phyloP scores from a whole-genome alignment of 1,140 invertebrate genomes.

The Aricia agestis region DNA sequence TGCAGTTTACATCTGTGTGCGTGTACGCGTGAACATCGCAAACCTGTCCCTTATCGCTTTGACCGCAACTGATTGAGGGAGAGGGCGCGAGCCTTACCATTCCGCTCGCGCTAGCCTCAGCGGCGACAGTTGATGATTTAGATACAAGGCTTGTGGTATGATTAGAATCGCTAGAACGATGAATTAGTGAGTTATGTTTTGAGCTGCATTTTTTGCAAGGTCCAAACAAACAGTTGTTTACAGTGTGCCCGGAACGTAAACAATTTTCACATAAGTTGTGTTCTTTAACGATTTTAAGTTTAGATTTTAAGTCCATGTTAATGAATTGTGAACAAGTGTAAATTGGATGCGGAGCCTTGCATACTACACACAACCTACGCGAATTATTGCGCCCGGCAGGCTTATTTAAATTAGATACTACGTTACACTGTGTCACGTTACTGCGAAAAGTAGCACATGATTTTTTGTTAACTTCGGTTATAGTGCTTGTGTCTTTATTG shows the following conservation, averaged over 20 bases:
- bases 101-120: constrained; percentile 1
- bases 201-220: constrained; percentile 26
- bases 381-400: background rate
- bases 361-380: constrained; percentile 22
- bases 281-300: constrained; percentile 26
- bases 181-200: constrained; percentile 34
- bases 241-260: constrained; percentile 23
- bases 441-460: background rate
- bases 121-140: constrained; percentile 11
- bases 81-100: background rate
- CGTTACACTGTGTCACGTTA: constrained; percentile 22
- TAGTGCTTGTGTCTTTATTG: constrained; percentile 16
- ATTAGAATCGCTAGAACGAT: background rate
- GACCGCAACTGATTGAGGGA: background rate
- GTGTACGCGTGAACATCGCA: constrained; percentile 5
- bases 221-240: constrained; percentile 26
- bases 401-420: constrained; percentile 1
- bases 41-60: background rate
- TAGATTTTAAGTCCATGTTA: constrained; percentile 17
- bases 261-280: constrained; percentile 32
- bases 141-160: constrained; percentile 13
- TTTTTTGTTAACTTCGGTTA: constrained; percentile 9
- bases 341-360: constrained; percentile 27
- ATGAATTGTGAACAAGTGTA: constrained; percentile 31
- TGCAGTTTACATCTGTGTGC: constrained; percentile 22